These are phyloP conservation scores for Cotesia typhae DNA, from an alignment of 1,140 invertebrate genomes.

Conservation along the genomic window DNA sequence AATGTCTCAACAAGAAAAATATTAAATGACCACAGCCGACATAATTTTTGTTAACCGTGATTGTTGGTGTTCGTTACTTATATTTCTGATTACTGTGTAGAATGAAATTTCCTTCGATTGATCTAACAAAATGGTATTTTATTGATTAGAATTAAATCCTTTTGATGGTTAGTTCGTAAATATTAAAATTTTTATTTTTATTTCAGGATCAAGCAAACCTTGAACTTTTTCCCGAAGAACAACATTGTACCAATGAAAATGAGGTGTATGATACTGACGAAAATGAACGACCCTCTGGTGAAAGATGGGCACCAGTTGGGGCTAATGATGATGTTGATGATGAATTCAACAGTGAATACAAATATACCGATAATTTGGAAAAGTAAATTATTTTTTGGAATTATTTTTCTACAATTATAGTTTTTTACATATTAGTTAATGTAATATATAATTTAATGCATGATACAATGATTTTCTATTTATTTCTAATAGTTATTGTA, in stretches of 20 bases:
- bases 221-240: not conserved
- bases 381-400: constrained; percentile 39
- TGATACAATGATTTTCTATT: constrained; percentile 17
- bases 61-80: no score
- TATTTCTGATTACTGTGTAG: no score
- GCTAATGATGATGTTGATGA: constrained; percentile 68
- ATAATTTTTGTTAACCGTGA: no score
- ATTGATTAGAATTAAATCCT: no score
- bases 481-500: constrained; percentile 7
- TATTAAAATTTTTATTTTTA: not conserved
- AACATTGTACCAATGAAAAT: constrained; percentile 35
- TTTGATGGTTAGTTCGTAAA: no score
- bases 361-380: constrained; percentile 51
- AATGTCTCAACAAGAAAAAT: no score
- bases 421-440: constrained; percentile 13
- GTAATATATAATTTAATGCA: not conserved
- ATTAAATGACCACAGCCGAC: no score
- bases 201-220: not conserved
- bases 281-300: constrained; percentile 62
- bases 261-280: constrained; percentile 56
- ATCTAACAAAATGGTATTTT: no score
- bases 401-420: not conserved
- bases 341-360: constrained; percentile 60
- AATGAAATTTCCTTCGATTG: no score
- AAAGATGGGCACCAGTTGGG: constrained; percentile 74